A percentile compares a stretch with the other conserved stretches of the same genome.
These are phyloP conservation scores for Python bivittatus DNA, from an alignment of 2,113 vertebrate species.

Conservation along the genomic window DNA sequence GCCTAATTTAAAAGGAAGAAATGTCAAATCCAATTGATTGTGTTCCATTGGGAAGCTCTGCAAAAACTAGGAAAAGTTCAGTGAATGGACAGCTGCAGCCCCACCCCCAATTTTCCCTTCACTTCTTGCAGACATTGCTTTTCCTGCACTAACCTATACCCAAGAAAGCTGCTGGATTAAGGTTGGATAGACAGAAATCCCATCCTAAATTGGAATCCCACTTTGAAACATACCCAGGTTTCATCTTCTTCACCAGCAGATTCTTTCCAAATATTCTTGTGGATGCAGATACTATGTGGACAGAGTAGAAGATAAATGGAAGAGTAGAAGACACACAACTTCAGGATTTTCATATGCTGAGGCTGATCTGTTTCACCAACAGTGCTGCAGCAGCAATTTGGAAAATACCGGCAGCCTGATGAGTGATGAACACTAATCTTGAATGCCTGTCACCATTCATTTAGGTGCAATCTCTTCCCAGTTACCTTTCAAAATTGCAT, in stretches of 20 bases:
- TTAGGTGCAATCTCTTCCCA: neutral
- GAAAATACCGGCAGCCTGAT: conserved; percentile 7
- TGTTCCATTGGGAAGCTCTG: neutral
- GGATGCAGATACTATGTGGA: neutral
- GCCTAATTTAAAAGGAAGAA: neutral
- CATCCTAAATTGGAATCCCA: neutral
- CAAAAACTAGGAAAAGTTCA: neutral
- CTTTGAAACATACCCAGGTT: neutral
- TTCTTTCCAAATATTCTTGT: neutral
- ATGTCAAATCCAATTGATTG: neutral
- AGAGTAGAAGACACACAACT: neutral
- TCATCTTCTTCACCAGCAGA: neutral
- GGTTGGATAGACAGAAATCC: neutral
- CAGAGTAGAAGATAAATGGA: neutral
- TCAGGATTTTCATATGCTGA: neutral
- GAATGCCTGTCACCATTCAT: neutral
- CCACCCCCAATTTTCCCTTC: neutral
- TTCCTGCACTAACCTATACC: neutral
- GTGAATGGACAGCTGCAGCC: neutral
- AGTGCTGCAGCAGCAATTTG: neutral
- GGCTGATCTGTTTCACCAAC: neutral
- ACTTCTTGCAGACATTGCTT: no score
- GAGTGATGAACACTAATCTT: neutral
- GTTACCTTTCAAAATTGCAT: neutral
- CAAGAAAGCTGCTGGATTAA: neutral